phyloP scores from a whole-genome alignment of 2,113 vertebrate species.

The Nycticebus coucang region DNA sequence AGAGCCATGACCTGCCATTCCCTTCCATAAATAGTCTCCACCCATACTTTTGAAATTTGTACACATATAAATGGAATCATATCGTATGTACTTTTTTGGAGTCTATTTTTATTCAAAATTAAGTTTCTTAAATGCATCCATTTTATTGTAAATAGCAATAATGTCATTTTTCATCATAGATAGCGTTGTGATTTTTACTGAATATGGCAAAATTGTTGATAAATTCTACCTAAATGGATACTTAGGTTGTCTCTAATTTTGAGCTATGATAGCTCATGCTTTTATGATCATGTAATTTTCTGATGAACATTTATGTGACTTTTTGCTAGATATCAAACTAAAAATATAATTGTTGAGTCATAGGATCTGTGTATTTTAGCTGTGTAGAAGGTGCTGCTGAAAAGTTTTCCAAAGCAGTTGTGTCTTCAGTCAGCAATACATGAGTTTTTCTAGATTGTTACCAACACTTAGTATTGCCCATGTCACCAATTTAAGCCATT shows the following conservation, averaged over 20 bases:
- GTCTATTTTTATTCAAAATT: background rate
- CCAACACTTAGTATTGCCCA: background rate
- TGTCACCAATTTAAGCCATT: background rate
- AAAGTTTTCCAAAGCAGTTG: background rate
- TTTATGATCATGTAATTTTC: background rate
- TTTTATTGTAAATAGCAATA: background rate
- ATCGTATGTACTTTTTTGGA: rapidly evolving
- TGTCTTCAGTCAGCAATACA: background rate
- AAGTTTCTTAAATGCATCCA: background rate
- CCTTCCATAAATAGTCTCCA: background rate
- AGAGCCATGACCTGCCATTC: background rate
- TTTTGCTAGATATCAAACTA: background rate
- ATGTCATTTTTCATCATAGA: background rate
- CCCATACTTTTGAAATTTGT: background rate
- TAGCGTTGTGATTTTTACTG: background rate
- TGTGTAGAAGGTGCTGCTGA: background rate
- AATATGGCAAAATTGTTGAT: background rate
- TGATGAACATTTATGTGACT: background rate
- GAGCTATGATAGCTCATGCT: background rate
- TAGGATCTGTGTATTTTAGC: background rate
- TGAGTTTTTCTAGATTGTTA: background rate
- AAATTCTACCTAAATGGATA: background rate
- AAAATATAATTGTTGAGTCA: background rate
- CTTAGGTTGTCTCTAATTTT: background rate
- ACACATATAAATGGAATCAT: background rate